phyloP scores from a whole-genome alignment of 2,113 vertebrate genomes.

The Brienomyrus brachyistius region DNA sequence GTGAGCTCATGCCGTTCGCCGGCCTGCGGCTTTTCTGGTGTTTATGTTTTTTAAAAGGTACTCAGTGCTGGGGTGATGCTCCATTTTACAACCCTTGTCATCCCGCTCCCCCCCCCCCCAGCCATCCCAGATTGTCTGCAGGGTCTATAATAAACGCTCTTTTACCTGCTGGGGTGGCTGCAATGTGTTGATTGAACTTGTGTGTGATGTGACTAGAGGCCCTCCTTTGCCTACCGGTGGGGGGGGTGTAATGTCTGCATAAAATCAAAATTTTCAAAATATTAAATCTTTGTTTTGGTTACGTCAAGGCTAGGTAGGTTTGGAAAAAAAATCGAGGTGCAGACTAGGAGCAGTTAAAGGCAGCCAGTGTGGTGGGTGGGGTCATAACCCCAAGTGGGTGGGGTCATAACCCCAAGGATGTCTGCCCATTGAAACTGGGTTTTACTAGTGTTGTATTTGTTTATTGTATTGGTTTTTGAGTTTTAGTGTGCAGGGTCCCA shows the following conservation, averaged over 20 bases:
- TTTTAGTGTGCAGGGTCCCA: neutral
- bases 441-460: neutral
- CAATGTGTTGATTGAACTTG: neutral
- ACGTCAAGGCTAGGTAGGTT: neutral
- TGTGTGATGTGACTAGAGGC: neutral
- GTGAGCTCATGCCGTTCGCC: neutral
- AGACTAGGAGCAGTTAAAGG: neutral
- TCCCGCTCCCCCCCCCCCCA: neutral
- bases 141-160: neutral
- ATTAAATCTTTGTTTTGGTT: neutral
- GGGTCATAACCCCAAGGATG: neutral
- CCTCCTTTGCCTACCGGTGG: neutral
- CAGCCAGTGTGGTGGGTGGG: neutral
- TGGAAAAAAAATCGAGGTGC: neutral
- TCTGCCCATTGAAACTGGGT: neutral
- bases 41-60: neutral
- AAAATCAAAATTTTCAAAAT: neutral
- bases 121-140: neutral
- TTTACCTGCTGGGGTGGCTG: neutral
- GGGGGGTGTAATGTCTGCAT: neutral
- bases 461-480: neutral
- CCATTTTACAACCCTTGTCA: neutral
- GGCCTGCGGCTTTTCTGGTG: neutral
- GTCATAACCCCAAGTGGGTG: neutral
- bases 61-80: neutral